Evolutionary conservation across 1,140 invertebrate genomes (phyloP).

Genomic region (Drosophila fuyamai): DNA sequence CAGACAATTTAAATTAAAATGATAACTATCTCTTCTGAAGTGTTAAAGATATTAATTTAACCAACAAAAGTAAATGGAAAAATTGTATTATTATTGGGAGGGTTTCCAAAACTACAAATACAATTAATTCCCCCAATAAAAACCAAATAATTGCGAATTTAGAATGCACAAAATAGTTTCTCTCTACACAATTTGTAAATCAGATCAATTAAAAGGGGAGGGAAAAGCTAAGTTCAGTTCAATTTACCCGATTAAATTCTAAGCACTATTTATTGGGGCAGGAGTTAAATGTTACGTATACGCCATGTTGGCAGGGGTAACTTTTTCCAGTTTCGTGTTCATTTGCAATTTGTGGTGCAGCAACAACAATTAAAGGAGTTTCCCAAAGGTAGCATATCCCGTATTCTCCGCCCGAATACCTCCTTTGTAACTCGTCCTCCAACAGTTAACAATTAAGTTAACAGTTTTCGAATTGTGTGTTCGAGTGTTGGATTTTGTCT

Average conservation of each 20-base stretch:
- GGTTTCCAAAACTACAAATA: not conserved
- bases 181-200: conserved; percentile 12
- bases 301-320: conserved; percentile 36
- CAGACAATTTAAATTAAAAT: too few relatives aligned
- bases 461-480: conserved; percentile 61
- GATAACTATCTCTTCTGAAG: too few relatives aligned
- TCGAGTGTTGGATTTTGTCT: conserved; percentile 49
- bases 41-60: too few relatives aligned
- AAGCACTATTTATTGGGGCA: conserved; percentile 70
- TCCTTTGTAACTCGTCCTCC: not conserved
- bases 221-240: conserved; percentile 12
- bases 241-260: conserved; percentile 75
- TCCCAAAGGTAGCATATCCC: conserved; percentile 56
- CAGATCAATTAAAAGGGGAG: conserved; percentile 55
- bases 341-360: conserved; percentile 75
- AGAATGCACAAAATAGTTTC: not conserved
- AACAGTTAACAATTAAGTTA: conserved; percentile 76
- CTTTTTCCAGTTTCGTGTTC: conserved; percentile 77
- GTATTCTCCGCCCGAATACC: not conserved
- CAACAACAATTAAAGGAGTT: conserved; percentile 71
- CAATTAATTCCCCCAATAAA: not conserved
- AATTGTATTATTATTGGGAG: too few relatives aligned
- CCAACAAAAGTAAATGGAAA: too few relatives aligned
- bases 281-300: conserved; percentile 67
- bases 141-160: not conserved